Conservation (phyloP, 2,888 invertebrate genomes). For the Nymphalis urticae region DNA sequence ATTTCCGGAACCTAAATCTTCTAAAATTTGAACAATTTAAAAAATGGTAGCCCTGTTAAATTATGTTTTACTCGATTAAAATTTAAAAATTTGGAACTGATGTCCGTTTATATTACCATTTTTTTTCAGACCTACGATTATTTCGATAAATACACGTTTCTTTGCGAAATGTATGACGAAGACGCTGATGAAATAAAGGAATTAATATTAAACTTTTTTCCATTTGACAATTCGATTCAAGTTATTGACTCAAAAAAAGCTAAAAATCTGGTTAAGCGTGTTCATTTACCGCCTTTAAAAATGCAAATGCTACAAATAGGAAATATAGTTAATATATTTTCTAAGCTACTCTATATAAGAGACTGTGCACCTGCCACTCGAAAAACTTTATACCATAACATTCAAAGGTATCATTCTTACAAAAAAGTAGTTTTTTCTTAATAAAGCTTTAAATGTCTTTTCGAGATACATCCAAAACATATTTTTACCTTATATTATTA, state of each 20-base stretch:
- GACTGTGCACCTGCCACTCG: slow-evolving; percentile 87
- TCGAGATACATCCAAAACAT: too few relatives aligned
- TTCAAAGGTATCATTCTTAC: slow-evolving; percentile 80
- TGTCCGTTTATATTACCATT: too few relatives aligned
- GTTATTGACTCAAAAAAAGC: slow-evolving; percentile 84
- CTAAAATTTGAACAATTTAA: too few relatives aligned
- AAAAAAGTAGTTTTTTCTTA: neutral
- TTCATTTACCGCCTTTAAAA: slow-evolving; percentile 83
- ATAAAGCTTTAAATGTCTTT: neutral
- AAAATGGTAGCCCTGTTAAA: too few relatives aligned
- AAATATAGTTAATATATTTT: slow-evolving; percentile 87
- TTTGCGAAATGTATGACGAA: slow-evolving; percentile 93
- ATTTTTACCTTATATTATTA: too few relatives aligned
- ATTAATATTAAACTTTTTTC: slow-evolving; percentile 88
- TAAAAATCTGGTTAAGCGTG: slow-evolving; percentile 83
- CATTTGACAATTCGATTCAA: slow-evolving; percentile 90
- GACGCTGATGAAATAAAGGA: slow-evolving; percentile 85
- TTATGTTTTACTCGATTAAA: too few relatives aligned
- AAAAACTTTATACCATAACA: slow-evolving; percentile 80
- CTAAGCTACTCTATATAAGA: slow-evolving; percentile 85
- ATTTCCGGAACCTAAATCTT: too few relatives aligned
- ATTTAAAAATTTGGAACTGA: too few relatives aligned
- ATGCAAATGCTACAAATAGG: slow-evolving; percentile 87
- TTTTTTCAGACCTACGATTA: slow-evolving; percentile 72
- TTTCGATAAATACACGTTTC: slow-evolving; percentile 81